Base-by-base conservation (phyloP, 2,113 vertebrate genomes). In the Sclerurus mexicanus region DNA sequence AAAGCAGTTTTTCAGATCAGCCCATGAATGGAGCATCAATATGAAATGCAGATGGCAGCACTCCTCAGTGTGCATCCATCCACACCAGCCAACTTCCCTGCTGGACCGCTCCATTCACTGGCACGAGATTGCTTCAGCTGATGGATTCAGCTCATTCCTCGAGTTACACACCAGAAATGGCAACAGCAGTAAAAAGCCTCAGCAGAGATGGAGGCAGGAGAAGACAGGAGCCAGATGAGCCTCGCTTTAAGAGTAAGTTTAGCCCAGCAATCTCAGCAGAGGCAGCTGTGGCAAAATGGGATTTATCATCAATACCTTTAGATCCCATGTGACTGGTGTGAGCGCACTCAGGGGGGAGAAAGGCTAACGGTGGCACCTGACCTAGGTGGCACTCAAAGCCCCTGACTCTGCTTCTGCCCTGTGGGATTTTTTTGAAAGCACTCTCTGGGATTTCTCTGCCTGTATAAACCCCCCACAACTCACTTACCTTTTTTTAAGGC, bases 41-140 rank as follows among this genome's bases (percentile, higher is more conserved):
- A 96, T 50, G 71, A 96, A 95, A 93, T n/a, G 95, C 96, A 97
- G 97, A 94, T 89, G 92, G 90, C 81, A 93, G 89, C 8, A 74
- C 7, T 13, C 53, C 87, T 75, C 9, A 20, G 62, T 10, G 14
- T 18, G 73, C 55, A 72, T 92, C 80, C 81, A 71, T 84, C 89
- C 73, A 35, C 79, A 58, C 56, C 77, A 44, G 75, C 64, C 76
- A 94, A 71, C 78, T 64, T 96, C 78, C 49, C 90, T 1, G 0
- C n/a, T 3, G 1, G 47, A 64, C 10, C 77, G 23, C 46, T 74
- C 55, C 55, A 11, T 14, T 20, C 78, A 83, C 7, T 56, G 85
- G 76, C 2, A 2, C 13, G 28, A 80, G 49, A 66, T 18, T 28
- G 80, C 74, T 69, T 59, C 75, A 28, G 1, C 46, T 42, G 71